phyloP scores from a whole-genome alignment of 92 coral and sea anemone species.

The Micromussa lordhowensis region DNA sequence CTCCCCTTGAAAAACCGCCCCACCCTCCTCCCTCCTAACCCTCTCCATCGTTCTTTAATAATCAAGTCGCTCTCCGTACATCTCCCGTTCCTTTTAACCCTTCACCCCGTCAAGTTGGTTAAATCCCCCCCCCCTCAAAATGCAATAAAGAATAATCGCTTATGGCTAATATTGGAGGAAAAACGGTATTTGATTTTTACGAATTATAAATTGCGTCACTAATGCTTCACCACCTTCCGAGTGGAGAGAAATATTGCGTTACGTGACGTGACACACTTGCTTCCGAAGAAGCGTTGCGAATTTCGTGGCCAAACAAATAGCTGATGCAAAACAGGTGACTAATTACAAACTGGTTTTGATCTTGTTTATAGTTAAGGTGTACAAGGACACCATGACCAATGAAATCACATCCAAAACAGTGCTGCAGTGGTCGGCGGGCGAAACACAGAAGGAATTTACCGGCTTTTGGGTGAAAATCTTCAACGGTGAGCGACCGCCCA shows the following conservation, averaged over 20 bases:
- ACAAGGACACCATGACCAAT: slow-evolving; percentile 48
- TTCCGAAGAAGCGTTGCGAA: not conserved
- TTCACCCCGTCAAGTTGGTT: no score
- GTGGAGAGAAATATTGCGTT: not conserved
- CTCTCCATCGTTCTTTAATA: no score
- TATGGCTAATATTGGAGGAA: no score
- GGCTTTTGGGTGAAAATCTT: slow-evolving; percentile 88
- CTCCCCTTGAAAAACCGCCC: no score
- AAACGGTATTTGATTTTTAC: no score
- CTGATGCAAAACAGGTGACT: not conserved
- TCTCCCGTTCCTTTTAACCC: no score
- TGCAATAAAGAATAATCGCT: no score
- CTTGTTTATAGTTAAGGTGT: slow-evolving; percentile 61
- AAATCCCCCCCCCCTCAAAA: no score
- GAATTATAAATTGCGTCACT: not conserved
- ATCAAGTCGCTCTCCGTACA: no score
- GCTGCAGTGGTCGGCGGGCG: slow-evolving; percentile 77
- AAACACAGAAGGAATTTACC: slow-evolving; percentile 61
- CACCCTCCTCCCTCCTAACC: no score
- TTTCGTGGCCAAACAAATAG: not conserved
- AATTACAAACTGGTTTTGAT: not conserved
- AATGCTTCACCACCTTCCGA: no score
- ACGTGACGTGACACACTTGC: not conserved
- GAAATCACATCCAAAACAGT: slow-evolving; percentile 63
- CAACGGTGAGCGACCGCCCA: slow-evolving; percentile 83